Evolutionary conservation across 2,888 invertebrate species (phyloP), one percentile per base, ranked within the genome.

Genomic region (Troides aeacus): DNA sequence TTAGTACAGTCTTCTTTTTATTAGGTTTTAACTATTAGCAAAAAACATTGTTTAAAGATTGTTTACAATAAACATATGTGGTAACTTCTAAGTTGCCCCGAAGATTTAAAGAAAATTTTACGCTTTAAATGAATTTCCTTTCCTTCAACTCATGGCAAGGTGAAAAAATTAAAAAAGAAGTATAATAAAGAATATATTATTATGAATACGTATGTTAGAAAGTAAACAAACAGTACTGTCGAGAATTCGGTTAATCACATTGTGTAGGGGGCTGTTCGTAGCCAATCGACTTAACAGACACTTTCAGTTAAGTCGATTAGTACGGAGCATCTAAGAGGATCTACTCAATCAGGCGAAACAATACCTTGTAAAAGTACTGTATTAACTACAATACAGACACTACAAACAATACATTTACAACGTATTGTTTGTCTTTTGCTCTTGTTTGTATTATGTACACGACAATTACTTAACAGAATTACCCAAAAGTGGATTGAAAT

Each of bases 291-390:
- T 68, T 68, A 63, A 64, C 63, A 64, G 68, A 64, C 68, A 64
- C 68, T 68, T 63, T 59, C 68, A 68, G 68, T 68, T 63, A 68
- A 68, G 68, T 64, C 63, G 63, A 68, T 68, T 68, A 68, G 63
- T 59, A 53, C 64, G 59, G 36, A 60, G 64, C n/a, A 64, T 60
- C 64, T 68, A 59, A 64, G 63, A 50, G 64, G 63, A 64, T 68
- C 59, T 68, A 46, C 30, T 63, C 68, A 68, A 68, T 68, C 68
- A 68, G 62, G 58, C 62, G 63, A 56, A 68, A 68, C 64, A 68
- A 68, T 68, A 64, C 59, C 58, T 59, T 50, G 39, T 39, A 36
- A 30, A 68, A 68, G 50, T 53, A 66, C 50, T 39, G 39, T 39
- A 39, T 39, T 10, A 39, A 10, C 39, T 39, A 39, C 39, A 39